Percentiles rank a stretch among this genome's conserved stretches.
phyloP scores from a whole-genome alignment of 1,140 invertebrate genomes.

The Bombyx mori region DNA sequence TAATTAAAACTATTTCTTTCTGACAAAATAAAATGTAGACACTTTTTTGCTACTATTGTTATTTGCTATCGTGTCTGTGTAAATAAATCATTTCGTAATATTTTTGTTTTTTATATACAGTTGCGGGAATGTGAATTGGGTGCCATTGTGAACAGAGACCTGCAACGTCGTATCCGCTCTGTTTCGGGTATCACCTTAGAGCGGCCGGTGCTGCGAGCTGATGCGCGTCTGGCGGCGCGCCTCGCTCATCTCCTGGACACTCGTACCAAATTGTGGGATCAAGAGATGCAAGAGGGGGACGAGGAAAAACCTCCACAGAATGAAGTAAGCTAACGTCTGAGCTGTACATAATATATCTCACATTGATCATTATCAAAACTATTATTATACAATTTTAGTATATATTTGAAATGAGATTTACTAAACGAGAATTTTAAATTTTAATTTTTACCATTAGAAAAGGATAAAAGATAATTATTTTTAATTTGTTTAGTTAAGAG shows the following conservation, averaged over 20 bases:
- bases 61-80: too few species aligned
- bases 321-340: conserved; percentile 9
- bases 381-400: too few species aligned
- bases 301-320: conserved; percentile 5
- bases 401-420: too few species aligned
- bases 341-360: too few species aligned
- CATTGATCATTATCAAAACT: too few species aligned
- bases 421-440: too few species aligned
- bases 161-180: conserved; percentile 91
- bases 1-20: too few species aligned
- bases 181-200: conserved; percentile 95
- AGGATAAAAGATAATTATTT: too few species aligned
- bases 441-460: too few species aligned
- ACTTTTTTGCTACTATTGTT: too few species aligned
- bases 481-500: too few species aligned
- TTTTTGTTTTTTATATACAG: conserved; percentile 54
- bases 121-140: conserved; percentile 93
- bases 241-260: conserved; percentile 96
- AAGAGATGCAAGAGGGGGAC: conserved; percentile 7
- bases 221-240: conserved; percentile 94
- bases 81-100: neutral
- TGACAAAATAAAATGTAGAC: too few species aligned
- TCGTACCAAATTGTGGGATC: conserved; percentile 84
- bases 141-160: conserved; percentile 94
- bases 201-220: conserved; percentile 90